phyloP scores from a whole-genome alignment of 2,888 invertebrate species.

The Lagria hirta region DNA sequence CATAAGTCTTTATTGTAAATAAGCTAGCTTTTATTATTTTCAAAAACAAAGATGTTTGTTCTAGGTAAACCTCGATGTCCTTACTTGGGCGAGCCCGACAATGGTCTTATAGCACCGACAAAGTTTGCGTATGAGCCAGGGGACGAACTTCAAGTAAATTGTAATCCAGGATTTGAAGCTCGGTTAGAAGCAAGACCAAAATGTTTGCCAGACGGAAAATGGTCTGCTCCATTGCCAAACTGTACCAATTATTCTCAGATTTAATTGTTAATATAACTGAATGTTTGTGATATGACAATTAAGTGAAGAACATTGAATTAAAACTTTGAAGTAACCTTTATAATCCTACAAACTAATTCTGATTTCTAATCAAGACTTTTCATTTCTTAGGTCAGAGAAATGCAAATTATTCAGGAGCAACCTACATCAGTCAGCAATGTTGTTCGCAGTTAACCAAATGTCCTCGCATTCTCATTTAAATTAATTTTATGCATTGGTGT shows the following conservation, averaged over 20 bases:
- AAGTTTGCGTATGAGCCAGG: slow-evolving; percentile 76
- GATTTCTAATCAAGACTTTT: no score
- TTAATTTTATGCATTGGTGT: slow-evolving; percentile 4
- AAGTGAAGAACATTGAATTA: slow-evolving; percentile 12
- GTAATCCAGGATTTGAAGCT: slow-evolving; percentile 65
- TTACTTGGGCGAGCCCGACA: slow-evolving; percentile 71
- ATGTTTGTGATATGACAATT: slow-evolving; percentile 24
- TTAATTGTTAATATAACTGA: slow-evolving; percentile 34
- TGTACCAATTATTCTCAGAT: slow-evolving; percentile 63
- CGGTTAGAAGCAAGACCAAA: slow-evolving; percentile 57
- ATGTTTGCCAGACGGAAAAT: slow-evolving; percentile 67
- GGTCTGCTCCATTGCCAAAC: slow-evolving; percentile 68
- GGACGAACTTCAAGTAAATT: slow-evolving; percentile 69
- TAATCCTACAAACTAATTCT: not conserved
- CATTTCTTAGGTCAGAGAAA: no score
- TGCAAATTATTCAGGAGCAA: no score
- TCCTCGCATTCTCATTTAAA: not conserved
- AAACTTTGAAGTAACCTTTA: not conserved
- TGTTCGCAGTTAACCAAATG: not conserved
- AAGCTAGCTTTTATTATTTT: no score
- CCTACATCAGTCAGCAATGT: no score
- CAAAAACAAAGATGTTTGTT: slow-evolving; percentile 29
- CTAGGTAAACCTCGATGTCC: slow-evolving; percentile 72
- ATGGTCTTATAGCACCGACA: slow-evolving; percentile 69
- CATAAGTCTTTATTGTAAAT: no score